Evolutionary conservation across 2,888 invertebrate genomes (phyloP).

Genomic region (Strigamia transsilvanica): DNA sequence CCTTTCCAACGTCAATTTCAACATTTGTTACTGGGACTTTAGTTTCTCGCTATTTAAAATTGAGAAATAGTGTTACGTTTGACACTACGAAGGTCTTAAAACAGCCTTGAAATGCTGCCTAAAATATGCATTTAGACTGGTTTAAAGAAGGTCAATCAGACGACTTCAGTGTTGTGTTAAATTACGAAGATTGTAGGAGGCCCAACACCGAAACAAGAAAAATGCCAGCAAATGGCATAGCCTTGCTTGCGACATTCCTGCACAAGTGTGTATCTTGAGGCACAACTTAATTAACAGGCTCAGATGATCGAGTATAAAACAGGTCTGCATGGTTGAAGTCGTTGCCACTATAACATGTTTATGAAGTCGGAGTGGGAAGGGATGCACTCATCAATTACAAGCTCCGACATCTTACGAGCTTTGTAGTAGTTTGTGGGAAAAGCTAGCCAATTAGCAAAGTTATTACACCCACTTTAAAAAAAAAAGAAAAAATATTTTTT

Average conservation of each 20-base stretch:
- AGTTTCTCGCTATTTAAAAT: too few relatives aligned
- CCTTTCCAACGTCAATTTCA: too few relatives aligned
- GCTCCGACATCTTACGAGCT: conserved; percentile 14
- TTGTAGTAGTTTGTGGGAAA: conserved; percentile 35
- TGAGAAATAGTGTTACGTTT: too few relatives aligned
- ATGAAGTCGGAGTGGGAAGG: not conserved
- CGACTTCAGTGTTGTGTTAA: too few relatives aligned
- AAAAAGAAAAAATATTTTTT: not conserved
- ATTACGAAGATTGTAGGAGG: too few relatives aligned
- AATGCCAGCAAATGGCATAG: too few relatives aligned
- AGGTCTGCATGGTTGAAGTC: conserved; percentile 33
- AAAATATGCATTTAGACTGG: too few relatives aligned
- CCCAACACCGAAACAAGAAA: not conserved
- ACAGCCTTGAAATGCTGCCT: too few relatives aligned
- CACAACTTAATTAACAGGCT: conserved; percentile 33
- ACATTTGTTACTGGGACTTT: too few relatives aligned
- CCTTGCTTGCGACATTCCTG: not conserved
- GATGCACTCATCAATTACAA: conserved; percentile 13
- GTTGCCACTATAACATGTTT: conserved; percentile 36
- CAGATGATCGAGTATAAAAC: conserved; percentile 23
- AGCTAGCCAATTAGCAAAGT: conserved; percentile 16
- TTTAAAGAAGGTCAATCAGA: too few relatives aligned
- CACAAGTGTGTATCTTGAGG: not conserved
- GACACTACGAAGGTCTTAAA: too few relatives aligned
- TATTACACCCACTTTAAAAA: not conserved